These are phyloP conservation scores for Pygoscelis adeliae DNA, from an alignment of 2,113 vertebrate genomes.

Conservation along the genomic window DNA sequence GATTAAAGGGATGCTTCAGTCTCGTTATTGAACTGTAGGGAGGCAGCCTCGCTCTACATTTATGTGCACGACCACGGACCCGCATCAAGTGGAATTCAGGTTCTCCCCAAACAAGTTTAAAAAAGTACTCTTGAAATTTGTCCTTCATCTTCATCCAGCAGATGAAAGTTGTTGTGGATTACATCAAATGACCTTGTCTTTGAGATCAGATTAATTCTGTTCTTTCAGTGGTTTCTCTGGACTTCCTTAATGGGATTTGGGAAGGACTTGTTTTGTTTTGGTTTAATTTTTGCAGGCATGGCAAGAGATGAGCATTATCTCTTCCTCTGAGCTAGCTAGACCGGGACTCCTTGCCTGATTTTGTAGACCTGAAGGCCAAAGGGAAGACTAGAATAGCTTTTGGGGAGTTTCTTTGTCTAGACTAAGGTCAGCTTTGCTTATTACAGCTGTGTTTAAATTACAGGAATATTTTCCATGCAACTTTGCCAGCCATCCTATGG, in stretches of 20 bases:
- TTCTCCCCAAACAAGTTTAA: neutral
- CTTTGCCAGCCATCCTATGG: accelerated
- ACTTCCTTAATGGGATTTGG: neutral
- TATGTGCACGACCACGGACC: accelerated
- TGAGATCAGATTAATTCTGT: neutral
- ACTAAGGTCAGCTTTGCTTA: too few relatives aligned
- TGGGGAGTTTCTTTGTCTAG: neutral
- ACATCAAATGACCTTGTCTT: accelerated
- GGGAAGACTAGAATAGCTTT: neutral
- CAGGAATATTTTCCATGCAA: neutral
- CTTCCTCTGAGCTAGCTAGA: neutral
- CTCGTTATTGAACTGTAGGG: accelerated
- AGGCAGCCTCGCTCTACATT: neutral
- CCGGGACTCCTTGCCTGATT: accelerated
- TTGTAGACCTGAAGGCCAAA: neutral
- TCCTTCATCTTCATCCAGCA: neutral
- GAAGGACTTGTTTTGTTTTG: neutral
- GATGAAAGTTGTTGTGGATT: accelerated
- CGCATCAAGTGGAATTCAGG: accelerated
- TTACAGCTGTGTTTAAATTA: neutral
- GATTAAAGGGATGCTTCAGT: accelerated
- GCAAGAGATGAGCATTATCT: too few relatives aligned
- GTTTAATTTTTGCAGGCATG: accelerated
- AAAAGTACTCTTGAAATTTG: accelerated
- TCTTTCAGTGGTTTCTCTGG: neutral